Percentiles rank a stretch among this genome's conserved stretches.
phyloP scores from a whole-genome alignment of 2,797 vertebrate genomes.

The Xenops minutus region DNA sequence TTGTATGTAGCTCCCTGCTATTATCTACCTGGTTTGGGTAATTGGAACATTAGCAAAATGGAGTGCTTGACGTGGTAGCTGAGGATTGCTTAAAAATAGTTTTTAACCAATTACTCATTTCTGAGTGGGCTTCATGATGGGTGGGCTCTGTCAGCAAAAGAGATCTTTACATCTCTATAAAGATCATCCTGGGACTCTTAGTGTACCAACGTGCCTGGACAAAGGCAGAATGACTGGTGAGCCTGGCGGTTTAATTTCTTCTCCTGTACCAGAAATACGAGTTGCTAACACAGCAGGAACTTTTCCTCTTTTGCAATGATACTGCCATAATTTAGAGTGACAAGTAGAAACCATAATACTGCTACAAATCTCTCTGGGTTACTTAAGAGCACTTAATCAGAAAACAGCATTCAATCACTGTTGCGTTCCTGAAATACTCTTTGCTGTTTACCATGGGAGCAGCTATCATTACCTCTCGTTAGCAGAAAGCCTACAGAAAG shows the following conservation, averaged over 20 bases:
- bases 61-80: background rate
- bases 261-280: background rate
- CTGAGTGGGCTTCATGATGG: background rate
- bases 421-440: background rate
- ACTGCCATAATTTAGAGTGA: background rate
- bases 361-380: background rate
- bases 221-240: background rate
- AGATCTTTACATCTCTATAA: background rate
- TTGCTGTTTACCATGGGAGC: background rate
- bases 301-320: background rate
- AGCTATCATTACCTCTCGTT: background rate
- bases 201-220: background rate
- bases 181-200: background rate
- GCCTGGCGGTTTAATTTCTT: background rate
- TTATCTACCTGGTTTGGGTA: slow-evolving; percentile 7
- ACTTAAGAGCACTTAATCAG: slow-evolving; percentile 1
- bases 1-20: background rate
- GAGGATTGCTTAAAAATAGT: background rate
- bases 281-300: background rate
- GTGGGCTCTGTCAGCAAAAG: background rate
- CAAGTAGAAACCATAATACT: background rate
- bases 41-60: slow-evolving; percentile 1
- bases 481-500: background rate
- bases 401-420: background rate
- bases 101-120: slow-evolving; percentile 28